Conservation (phyloP, 2,888 invertebrate species). For the Polyploca ridens region DNA sequence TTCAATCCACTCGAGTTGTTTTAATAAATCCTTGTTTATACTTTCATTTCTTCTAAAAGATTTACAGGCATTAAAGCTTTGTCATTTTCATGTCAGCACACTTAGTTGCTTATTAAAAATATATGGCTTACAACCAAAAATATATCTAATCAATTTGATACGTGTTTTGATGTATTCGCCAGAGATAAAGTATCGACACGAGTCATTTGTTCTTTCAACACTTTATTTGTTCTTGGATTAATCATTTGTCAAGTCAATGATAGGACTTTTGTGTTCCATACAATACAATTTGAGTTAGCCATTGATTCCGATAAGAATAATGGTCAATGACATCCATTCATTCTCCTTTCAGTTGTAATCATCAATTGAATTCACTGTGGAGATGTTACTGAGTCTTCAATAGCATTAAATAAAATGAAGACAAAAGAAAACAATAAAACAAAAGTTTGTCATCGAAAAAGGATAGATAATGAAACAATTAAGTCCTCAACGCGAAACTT, state of each 20-base stretch:
- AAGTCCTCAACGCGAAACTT: constrained; percentile 61
- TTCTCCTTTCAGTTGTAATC: constrained; percentile 23
- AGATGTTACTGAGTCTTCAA: constrained; percentile 16
- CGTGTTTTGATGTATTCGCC: constrained; percentile 58
- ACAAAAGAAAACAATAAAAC: constrained; percentile 24
- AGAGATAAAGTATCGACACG: constrained; percentile 62
- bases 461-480: constrained; percentile 65
- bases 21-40: constrained; percentile 38
- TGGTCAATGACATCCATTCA: constrained; percentile 41
- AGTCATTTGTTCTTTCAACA: constrained; percentile 68
- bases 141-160: constrained; percentile 33
- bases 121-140: constrained; percentile 10
- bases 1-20: constrained; percentile 46
- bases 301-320: constrained; percentile 55
- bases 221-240: constrained; percentile 60
- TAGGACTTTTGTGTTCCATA: constrained; percentile 35
- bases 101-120: constrained; percentile 10
- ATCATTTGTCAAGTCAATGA: constrained; percentile 61
- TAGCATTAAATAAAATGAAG: constrained; percentile 20
- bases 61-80: constrained; percentile 22
- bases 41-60: constrained; percentile 23
- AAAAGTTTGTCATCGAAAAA: constrained; percentile 44
- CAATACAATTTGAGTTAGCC: constrained; percentile 44
- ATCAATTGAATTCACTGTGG: constrained; percentile 19
- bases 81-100: constrained; percentile 1